phyloP scores from a whole-genome alignment of 2,113 vertebrate genomes.

The Mesembrinibis cayennensis region DNA sequence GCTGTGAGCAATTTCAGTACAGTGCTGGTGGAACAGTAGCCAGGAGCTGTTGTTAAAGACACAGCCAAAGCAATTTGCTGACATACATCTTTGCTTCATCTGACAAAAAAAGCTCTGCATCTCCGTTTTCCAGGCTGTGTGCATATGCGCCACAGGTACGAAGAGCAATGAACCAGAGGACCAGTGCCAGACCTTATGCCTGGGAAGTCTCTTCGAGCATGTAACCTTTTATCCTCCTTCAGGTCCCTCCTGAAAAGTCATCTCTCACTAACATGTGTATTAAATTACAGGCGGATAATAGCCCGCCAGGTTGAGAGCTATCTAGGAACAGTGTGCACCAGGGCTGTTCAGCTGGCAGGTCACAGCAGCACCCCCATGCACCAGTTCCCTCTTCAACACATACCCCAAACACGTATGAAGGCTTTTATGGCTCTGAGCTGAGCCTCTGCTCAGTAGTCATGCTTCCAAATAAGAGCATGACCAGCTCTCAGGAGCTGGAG shows the following conservation, averaged over 20 bases:
- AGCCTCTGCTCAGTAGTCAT: background rate
- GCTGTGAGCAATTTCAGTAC: background rate
- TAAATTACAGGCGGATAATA: background rate
- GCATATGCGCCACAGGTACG: background rate
- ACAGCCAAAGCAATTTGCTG: background rate
- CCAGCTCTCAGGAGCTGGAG: background rate
- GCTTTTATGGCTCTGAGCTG: background rate
- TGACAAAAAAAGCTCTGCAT: background rate
- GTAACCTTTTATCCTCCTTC: background rate
- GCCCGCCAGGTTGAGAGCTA: background rate
- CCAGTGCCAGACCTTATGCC: background rate
- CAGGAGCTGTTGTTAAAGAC: background rate
- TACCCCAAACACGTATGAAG: rapidly evolving
- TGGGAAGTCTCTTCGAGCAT: background rate
- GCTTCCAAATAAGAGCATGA: background rate
- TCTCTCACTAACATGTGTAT: background rate
- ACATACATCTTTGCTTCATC: background rate
- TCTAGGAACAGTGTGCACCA: rapidly evolving
- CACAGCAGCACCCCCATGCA: background rate
- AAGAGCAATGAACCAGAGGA: background rate
- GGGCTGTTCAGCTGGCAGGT: background rate
- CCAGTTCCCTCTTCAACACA: background rate
- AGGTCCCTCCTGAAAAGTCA: background rate
- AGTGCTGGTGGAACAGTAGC: background rate
- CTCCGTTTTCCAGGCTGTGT: background rate